Evolutionary conservation across 2,888 invertebrate species (phyloP), one percentile per base, ranked within the genome.

Genomic region (Clanis bilineata): DNA sequence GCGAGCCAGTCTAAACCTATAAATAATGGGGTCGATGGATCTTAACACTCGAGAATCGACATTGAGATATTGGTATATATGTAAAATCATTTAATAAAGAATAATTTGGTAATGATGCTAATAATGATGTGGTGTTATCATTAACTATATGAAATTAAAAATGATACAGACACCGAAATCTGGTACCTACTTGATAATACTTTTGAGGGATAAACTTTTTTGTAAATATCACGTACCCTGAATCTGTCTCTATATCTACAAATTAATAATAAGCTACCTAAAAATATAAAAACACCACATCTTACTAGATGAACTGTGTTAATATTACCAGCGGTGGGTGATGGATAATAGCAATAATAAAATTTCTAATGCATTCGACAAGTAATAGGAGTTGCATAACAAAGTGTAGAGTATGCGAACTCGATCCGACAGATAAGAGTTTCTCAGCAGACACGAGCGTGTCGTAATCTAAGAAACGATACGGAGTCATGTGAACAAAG

Each of bases 401-500:
- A 51, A 51, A 51, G 25, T 58, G 18, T 39, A 68, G 65, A 71
- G 70, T 71, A 62, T 59, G 60, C 66, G 70, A 77, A 80, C 70
- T 70, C 64, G 76, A 82, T 76, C 70, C 72, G 59, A 68, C 61
- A 67, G 82, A 82, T 83, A 83, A 83, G 70, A 76, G 65, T 70
- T 76, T 77, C 78, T 75, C 69, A 76, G 77, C 69, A 77, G 77
- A 74, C 73, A 72, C 63, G 66, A 76, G 68, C 71, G 63, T 74
- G 77, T 80, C 72, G 78, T 78, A 82, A 80, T 79, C 73, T 71
- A 71, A 70, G 64, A 70, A 70, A 68, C 69, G 69, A 66, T 66
- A 70, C 61, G 77, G 78, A 80, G 74, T 81, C 80, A 76, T 78
- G 73, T 80, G 76, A 83, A 85, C 82, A 85, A 85, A 78, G 83